phyloP scores from a whole-genome alignment of 2,888 invertebrate species.

The Spisula subtruncata region DNA sequence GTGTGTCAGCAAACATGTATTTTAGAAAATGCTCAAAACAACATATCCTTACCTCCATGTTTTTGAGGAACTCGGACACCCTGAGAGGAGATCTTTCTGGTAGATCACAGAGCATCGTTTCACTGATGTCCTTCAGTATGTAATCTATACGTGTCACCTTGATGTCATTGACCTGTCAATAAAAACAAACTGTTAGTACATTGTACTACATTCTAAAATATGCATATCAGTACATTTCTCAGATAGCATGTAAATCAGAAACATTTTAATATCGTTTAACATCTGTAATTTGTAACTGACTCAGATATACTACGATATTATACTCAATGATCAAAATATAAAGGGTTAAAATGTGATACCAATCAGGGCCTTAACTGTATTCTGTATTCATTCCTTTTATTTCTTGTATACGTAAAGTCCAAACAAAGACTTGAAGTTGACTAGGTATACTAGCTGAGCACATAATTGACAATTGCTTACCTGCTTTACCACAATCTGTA shows the following conservation, averaged over 20 bases:
- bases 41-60: slow-evolving; percentile 89
- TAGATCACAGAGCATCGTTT: slow-evolving; percentile 89
- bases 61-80: slow-evolving; percentile 90
- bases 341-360: too few relatives aligned
- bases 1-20: too few relatives aligned
- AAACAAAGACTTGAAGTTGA: too few relatives aligned
- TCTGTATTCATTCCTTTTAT: too few relatives aligned
- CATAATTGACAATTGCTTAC: slow-evolving; percentile 58
- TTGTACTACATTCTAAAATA: not conserved
- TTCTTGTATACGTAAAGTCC: too few relatives aligned
- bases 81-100: slow-evolving; percentile 89
- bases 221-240: not conserved
- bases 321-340: too few relatives aligned
- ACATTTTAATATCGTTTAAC: too few relatives aligned
- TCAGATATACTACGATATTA: too few relatives aligned
- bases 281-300: too few relatives aligned
- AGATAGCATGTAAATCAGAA: too few relatives aligned
- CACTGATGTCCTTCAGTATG: slow-evolving; percentile 91
- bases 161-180: slow-evolving; percentile 91
- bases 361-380: too few relatives aligned
- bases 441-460: too few relatives aligned
- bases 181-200: not conserved
- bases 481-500: slow-evolving; percentile 89
- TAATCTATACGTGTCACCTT: slow-evolving; percentile 93
- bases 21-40: not conserved